Base-by-base conservation (phyloP, 2,888 invertebrate genomes). In the Polydrusus tereticollis region DNA sequence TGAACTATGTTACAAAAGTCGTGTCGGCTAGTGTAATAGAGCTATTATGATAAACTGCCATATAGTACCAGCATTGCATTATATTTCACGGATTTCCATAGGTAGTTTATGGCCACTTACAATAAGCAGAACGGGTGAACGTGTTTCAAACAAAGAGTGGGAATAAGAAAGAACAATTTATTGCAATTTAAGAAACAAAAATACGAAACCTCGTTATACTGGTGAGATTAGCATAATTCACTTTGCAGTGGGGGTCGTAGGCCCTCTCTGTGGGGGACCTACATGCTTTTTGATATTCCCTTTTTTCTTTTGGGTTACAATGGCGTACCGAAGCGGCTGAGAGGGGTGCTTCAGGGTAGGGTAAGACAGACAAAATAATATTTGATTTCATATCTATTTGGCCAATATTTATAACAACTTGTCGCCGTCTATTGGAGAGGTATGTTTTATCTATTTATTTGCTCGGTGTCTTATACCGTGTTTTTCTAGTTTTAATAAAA, bases 91-190 rank as follows among this genome's bases (percentile, higher is more conserved):
- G 50, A 33, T 63, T 63, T 50, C 50, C 50, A 50, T 63, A 20
- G 50, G 50, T 50, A 50, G 26, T 63, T 63, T 63, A 63, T 50
- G 20, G 33, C 43, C 63, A 50, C 63, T 63, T 50, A 50, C 47
- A 50, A 36, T 10, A 18, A 45, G 43, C 60, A 43, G 26, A 43
- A 26, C 26, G 43, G 36, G 36, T 12, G 14, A 63, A 41, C 63
- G 63, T 63, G 63, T 63, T 63, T 29, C 29, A 63, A 47, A 65
- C 65, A 65, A 65, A 65, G 55, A 65, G 20, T 18, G 20, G 52
- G 14, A 65, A 55, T 60, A 60, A 41, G 60, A 43, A 43, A 60
- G 60, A 60, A 43, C 43, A 60, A 60, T 60, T 60, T 60, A 60
- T 60, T 60, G 60, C 43, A 43, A 43, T 23, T 23, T 21, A 60